These are phyloP conservation scores for Apamea crenata DNA, from an alignment of 2,888 invertebrate species.

Conservation along the genomic window DNA sequence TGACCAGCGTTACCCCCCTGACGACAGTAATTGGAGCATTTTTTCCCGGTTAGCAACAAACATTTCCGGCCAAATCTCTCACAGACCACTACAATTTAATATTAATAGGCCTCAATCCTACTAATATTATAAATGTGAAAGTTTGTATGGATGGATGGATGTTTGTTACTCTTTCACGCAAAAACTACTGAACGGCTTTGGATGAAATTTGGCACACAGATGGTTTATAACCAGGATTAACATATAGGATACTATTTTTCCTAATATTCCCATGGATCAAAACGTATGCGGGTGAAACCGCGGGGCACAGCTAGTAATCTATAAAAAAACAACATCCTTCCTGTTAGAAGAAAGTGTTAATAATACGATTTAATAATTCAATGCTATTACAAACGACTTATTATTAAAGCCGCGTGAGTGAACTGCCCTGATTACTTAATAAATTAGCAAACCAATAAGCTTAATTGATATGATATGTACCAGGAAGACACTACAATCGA, in stretches of 20 bases:
- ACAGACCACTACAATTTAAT: background rate
- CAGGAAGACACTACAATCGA: slow-evolving; percentile 85
- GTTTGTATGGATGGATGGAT: too few species aligned
- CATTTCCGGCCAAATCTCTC: background rate
- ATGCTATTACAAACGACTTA: slow-evolving; percentile 23
- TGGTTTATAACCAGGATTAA: too few species aligned
- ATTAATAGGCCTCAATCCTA: background rate
- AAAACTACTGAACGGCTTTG: too few species aligned
- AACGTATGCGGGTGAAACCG: too few species aligned
- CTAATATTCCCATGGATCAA: too few species aligned
- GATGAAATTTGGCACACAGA: too few species aligned
- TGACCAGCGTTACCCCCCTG: too few species aligned
- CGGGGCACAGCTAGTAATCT: background rate
- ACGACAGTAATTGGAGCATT: background rate
- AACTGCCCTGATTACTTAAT: slow-evolving; percentile 84
- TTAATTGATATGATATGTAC: slow-evolving; percentile 87
- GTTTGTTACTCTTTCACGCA: too few species aligned
- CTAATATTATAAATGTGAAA: too few species aligned
- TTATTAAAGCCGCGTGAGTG: slow-evolving; percentile 72
- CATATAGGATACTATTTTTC: too few species aligned
- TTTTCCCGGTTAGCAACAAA: background rate
- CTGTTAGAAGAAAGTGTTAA: slow-evolving; percentile 51
- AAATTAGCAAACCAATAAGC: slow-evolving; percentile 85
- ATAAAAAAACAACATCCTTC: slow-evolving; percentile 16
- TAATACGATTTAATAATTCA: slow-evolving; percentile 34